Evolutionary conservation across 2,888 invertebrate genomes (phyloP).

Genomic region (Priocnemis perturbator): DNA sequence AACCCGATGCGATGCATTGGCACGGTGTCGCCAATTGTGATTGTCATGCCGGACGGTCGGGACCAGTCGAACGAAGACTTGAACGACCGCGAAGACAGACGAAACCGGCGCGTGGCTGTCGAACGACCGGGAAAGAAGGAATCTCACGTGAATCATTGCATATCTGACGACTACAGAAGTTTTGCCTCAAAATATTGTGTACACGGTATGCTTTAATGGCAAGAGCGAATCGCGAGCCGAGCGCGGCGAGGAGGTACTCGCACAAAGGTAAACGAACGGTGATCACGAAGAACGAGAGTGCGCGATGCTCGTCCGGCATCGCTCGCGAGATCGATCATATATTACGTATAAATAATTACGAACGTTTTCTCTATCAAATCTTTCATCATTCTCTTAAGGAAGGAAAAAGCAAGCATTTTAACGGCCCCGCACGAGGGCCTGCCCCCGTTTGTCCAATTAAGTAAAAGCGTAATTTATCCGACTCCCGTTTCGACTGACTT

Average conservation of each 20-base stretch:
- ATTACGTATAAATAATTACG: slow-evolving; percentile 3
- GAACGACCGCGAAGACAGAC: no score
- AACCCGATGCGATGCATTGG: neutral
- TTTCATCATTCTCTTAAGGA: no score
- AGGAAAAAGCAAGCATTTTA: neutral
- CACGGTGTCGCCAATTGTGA: neutral
- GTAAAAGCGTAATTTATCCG: neutral
- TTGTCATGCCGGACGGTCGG: neutral
- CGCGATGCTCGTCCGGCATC: no score
- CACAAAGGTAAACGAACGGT: neutral
- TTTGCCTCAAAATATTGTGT: slow-evolving; percentile 4
- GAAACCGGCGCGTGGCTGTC: no score
- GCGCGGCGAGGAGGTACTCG: slow-evolving; percentile 1
- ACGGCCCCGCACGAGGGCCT: neutral
- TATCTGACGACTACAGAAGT: neutral
- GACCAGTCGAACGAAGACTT: neutral
- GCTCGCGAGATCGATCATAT: no score
- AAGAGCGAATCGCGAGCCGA: slow-evolving; percentile 4
- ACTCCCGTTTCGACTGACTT: slow-evolving; percentile 3
- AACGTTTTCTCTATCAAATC: neutral
- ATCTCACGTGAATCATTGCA: neutral
- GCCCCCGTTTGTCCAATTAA: neutral
- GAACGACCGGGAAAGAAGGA: neutral
- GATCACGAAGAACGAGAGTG: neutral
- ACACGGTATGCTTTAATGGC: slow-evolving; percentile 6